Evolutionary conservation across 1,140 invertebrate species (phyloP), one percentile per base, ranked within the genome.

Genomic region (Aphis gossypii): DNA sequence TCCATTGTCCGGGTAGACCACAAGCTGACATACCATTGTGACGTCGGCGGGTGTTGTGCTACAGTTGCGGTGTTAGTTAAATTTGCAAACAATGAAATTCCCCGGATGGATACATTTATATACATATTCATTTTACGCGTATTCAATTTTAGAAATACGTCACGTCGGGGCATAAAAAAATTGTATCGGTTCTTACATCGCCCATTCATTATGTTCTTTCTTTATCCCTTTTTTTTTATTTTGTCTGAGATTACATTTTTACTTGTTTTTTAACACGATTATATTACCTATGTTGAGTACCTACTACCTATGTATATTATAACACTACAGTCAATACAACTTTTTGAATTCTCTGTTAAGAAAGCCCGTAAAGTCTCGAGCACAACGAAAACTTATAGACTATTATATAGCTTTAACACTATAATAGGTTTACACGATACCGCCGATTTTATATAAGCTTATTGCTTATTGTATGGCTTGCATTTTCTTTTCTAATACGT

Each of bases 31-130:
- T 18, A 30, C 89, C 25, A 90, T 90, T 90, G 54, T 44, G 54
- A 44, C 54, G 88, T 21, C 35, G 88, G 88, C 35, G 88, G 48
- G n/a, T 35, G 87, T 48, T 38, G 51, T 68, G 14, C 38, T 20
- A 90, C 89, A 90, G 54, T 90, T 56, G 89, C 51, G 56, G 56
- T 90, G 89, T 90, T 90, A 41, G 56, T 90, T 68, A 68, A 90
- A 90, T 90, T 90, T 90, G 89, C 89, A 90, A 90, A 90, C 89
- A 90, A 90, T 90, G 89, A 90, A 90, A 90, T 90, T 90, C 89
- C 89, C 89, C 56, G 38, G 25, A 41, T 51, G 56, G 41, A 90
- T 30, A n/a, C 30, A 90, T 90, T 44, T 68, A 68, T 68, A 68
- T 90, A 90, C 89, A 44, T 25, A 44, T 35, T 48, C 48, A 48